Evolutionary conservation across 2,888 invertebrate species (phyloP).

Genomic region (Caenorhabditis plicata): DNA sequence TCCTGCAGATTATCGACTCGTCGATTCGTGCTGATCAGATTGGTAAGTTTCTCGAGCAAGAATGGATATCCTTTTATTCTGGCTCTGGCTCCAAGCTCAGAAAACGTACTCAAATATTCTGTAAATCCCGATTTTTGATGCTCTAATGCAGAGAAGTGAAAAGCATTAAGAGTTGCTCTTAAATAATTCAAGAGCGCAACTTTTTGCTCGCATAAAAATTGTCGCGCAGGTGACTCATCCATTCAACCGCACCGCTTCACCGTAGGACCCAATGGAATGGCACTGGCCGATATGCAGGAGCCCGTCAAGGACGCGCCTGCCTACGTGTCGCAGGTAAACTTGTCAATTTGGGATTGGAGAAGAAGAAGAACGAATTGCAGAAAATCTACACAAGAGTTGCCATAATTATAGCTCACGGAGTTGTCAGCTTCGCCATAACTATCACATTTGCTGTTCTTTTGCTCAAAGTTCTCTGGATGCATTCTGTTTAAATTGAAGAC

Average conservation of each 20-base stretch:
- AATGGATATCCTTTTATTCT: too few species aligned
- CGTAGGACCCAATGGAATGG: conserved; percentile 50
- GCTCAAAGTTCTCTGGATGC: conserved; percentile 36
- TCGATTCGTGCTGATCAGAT: conserved; percentile 21
- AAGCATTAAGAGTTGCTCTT: too few species aligned
- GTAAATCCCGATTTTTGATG: too few species aligned
- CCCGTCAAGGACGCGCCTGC: conserved; percentile 35
- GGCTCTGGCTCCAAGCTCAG: too few species aligned
- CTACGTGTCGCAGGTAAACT: conserved; percentile 28
- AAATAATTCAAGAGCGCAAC: not conserved
- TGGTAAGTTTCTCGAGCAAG: conserved; percentile 11
- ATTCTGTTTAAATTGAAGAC: conserved; percentile 22
- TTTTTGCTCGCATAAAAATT: too few species aligned
- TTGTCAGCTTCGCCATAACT: conserved; percentile 41
- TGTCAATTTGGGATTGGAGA: not conserved
- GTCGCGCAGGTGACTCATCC: conserved; percentile 24
- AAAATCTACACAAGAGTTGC: conserved; percentile 36
- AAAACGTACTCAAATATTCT: too few species aligned
- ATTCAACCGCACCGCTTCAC: conserved; percentile 41
- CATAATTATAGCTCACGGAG: conserved; percentile 40
- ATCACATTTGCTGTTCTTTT: conserved; percentile 47
- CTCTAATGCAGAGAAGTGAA: too few species aligned
- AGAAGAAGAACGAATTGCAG: conserved; percentile 10
- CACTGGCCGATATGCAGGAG: conserved; percentile 41
- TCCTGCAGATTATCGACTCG: conserved; percentile 37